A percentile compares a stretch with the other conserved stretches of the same genome.
These are phyloP conservation scores for Pantherophis alleghaniensis DNA, from an alignment of 2,797 vertebrate species.

Conservation along the genomic window DNA sequence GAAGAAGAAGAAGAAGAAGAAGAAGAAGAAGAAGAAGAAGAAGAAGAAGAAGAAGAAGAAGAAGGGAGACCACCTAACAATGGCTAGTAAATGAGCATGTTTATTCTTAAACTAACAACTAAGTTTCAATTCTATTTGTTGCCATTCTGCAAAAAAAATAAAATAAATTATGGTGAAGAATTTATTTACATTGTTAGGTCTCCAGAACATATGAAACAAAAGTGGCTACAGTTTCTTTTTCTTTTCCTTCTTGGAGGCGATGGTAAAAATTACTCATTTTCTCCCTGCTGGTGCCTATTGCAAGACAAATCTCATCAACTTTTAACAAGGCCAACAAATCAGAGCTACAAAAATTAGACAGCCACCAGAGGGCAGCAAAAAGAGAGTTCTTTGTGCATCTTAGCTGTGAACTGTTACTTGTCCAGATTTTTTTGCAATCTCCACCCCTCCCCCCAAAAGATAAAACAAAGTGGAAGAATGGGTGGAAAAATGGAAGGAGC, in stretches of 20 bases:
- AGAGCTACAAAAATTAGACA: neutral
- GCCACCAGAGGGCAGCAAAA: neutral
- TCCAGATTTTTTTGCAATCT: neutral
- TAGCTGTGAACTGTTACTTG: neutral
- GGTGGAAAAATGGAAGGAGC: neutral
- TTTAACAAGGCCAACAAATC: neutral
- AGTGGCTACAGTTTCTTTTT: conserved; percentile 7
- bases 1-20: too few species aligned
- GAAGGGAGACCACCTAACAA: neutral
- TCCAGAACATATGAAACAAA: neutral
- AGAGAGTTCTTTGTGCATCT: neutral
- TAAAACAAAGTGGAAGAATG: neutral
- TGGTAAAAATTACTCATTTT: neutral
- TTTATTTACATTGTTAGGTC: neutral
- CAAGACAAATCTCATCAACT: neutral
- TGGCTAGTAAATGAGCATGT: neutral
- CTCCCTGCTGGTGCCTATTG: neutral
- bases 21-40: too few species aligned
- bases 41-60: too few species aligned
- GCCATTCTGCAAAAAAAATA: neutral
- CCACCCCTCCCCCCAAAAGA: rapidly evolving
- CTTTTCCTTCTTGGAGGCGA: conserved; percentile 5
- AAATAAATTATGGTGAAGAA: neutral
- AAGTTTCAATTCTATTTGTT: neutral
- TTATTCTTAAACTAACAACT: neutral